Percentiles rank a stretch among this genome's conserved stretches.
Evolutionary conservation across 1,140 invertebrate species (phyloP).

Genomic region (Anagrus nilaparvatae): DNA sequence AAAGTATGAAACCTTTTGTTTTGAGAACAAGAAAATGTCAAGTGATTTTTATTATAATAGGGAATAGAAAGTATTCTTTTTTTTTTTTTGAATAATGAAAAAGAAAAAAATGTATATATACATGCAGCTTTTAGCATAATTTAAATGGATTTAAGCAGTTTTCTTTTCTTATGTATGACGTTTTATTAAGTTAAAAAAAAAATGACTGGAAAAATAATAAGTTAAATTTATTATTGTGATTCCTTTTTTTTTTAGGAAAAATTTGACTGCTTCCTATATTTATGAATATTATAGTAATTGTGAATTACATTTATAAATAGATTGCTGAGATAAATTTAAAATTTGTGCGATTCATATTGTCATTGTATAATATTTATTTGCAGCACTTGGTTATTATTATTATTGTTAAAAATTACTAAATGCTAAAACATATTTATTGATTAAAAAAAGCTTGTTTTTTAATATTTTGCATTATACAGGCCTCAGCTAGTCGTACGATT

Average conservation of each 20-base stretch:
- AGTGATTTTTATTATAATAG: no score
- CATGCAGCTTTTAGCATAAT: no score
- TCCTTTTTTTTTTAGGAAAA: constrained; percentile 2
- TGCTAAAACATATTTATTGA: constrained; percentile 16
- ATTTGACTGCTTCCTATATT: not conserved
- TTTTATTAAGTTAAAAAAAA: no score
- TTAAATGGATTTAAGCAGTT: no score
- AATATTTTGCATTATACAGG: constrained; percentile 26
- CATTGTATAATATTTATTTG: constrained; percentile 14
- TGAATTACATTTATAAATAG: constrained; percentile 12
- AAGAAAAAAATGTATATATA: no score
- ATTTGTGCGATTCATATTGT: not conserved
- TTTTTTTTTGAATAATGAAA: no score
- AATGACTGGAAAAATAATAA: no score
- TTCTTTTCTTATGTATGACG: no score
- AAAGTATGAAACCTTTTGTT: no score
- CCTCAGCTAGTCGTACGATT: constrained; percentile 36
- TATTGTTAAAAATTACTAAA: constrained; percentile 12
- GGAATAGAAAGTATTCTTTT: no score
- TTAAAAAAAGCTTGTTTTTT: constrained; percentile 28
- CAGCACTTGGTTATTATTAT: constrained; percentile 4
- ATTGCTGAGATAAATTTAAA: constrained; percentile 12
- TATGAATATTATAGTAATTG: not conserved
- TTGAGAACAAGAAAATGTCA: no score
- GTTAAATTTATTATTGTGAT: no score